Conservation (phyloP, 92 coral and sea anemone genomes). For the Siderastrea siderea region DNA sequence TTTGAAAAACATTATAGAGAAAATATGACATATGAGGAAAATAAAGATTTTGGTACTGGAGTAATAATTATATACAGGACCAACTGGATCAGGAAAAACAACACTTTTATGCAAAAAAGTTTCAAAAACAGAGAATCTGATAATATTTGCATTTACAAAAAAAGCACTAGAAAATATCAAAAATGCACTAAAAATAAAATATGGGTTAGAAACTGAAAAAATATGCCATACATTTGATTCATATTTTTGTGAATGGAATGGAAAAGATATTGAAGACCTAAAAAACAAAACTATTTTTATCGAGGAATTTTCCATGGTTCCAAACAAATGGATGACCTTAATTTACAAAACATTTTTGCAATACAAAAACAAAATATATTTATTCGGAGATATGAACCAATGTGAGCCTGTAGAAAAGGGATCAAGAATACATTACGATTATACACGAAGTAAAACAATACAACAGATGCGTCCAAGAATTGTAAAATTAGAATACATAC, state of each 20-base stretch:
- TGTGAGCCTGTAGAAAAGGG: conserved; percentile 45
- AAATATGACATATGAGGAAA: conserved; percentile 31
- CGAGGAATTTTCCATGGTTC: conserved; percentile 54
- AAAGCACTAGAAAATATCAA: conserved; percentile 30
- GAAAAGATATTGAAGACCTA: neutral
- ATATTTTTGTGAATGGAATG: conserved; percentile 41
- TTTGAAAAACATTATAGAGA: conserved; percentile 23
- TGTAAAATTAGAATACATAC: too few relatives aligned
- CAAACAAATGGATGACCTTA: conserved; percentile 48
- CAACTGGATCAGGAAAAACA: conserved; percentile 39
- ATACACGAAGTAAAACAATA: conserved; percentile 15
- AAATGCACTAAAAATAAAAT: neutral
- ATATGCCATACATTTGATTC: conserved; percentile 51
- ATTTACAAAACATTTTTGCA: conserved; percentile 27
- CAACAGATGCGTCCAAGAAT: conserved; percentile 47
- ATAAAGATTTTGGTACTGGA: neutral
- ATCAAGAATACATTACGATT: conserved; percentile 36
- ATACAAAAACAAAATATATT: conserved; percentile 12
- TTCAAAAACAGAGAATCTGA: neutral
- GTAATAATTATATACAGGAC: conserved; percentile 5
- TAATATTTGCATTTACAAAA: conserved; percentile 20
- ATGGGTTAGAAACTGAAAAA: neutral
- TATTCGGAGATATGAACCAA: conserved; percentile 55
- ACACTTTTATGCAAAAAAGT: conserved; percentile 26
- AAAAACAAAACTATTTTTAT: conserved; percentile 31